Evolutionary conservation across 2,797 vertebrate species (phyloP), one percentile per base, ranked within the genome.

Genomic region (Periparus ater): DNA sequence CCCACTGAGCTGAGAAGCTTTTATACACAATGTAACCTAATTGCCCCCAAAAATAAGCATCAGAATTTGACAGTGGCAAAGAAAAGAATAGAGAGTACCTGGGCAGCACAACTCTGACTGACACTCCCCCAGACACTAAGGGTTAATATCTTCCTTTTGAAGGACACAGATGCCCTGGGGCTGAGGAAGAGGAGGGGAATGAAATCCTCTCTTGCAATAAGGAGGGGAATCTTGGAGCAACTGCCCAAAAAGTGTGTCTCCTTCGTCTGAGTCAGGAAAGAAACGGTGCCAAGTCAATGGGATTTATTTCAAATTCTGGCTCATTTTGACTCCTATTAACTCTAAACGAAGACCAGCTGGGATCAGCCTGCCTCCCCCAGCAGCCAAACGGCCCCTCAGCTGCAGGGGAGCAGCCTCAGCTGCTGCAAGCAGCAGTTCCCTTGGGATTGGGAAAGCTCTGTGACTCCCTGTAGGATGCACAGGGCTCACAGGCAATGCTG

Each of bases 321-420:
- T 97, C 89, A 34, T 94, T 95, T 92, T 8, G 91, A 73, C 75
- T 96, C 88, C 93, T 95, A 94, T 96, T 95, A 96, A 93, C 91
- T 95, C 85, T 79, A 97, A 97, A 96, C 23, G 20, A 97, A 94
- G 95, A 95, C 92, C 96, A 97, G 95, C 96, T 97, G 97, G 91
- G 89, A 76, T 72, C 66, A 78, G 88, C 83, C 92, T 88, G 85
- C 83, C 78, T 92, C 29, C 63, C 89, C 29, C 1, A 82, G 85
- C 55, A 44, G 91, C 7, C 1, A 47, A 77, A 16, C 0, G 1
- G 84, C 66, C 58, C 61, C 61, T 60, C 2, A 6, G 54, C 75
- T 65, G 73, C 75, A 23, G 74, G 54, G 68, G 63, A 68, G 54
- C 63, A 61, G 72, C 63, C 55, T 45, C 6, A 7, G 45, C 45